These are phyloP conservation scores for Heptranchias perlo DNA, from an alignment of 2,113 vertebrate species.

Conservation along the genomic window DNA sequence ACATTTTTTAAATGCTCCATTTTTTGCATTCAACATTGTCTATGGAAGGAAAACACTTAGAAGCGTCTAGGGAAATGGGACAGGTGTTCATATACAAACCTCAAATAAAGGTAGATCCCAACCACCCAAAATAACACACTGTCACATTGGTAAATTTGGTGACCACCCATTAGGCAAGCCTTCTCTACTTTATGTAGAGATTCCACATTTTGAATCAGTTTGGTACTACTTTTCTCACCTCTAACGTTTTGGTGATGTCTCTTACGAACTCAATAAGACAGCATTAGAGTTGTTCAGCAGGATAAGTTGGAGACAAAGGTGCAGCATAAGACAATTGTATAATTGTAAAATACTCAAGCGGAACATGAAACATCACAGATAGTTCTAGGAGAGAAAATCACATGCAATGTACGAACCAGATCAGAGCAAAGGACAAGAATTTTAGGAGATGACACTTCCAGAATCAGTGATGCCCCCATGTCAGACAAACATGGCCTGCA, in stretches of 20 bases:
- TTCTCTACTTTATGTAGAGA: not conserved
- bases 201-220: not conserved
- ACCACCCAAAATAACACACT: not conserved
- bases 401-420: not conserved
- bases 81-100: not conserved
- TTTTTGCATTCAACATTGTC: not conserved
- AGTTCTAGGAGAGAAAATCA: not conserved
- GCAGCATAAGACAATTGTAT: not conserved
- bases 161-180: not conserved
- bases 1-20: not conserved
- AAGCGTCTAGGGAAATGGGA: not conserved
- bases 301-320: not conserved
- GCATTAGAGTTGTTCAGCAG: not conserved
- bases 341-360: not conserved
- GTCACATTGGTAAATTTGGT: not conserved
- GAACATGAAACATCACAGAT: not conserved
- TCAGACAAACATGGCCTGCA: not conserved
- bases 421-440: not conserved
- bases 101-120: not conserved
- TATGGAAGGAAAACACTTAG: not conserved
- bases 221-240: not conserved
- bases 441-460: not conserved
- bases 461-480: not conserved
- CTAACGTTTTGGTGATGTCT: not conserved
- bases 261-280: not conserved